Base-by-base conservation (phyloP, 2,888 invertebrate genomes). In the Eupithecia pulchellata region DNA sequence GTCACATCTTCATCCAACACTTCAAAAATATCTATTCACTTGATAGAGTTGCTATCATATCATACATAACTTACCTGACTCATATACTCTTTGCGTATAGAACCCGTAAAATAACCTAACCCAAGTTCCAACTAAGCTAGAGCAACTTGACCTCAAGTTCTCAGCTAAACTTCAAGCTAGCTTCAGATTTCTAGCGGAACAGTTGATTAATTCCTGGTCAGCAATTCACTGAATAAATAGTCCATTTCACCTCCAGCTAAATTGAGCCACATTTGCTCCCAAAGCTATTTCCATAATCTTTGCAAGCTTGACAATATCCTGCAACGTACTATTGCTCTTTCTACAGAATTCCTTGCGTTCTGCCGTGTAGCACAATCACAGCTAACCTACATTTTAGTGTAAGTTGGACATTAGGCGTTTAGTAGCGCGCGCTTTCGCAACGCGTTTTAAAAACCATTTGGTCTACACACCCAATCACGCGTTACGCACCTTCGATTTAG, bases 191-290 rank as follows among this genome's bases (percentile, higher is more conserved):
- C 9, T 4, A 32, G n/a, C 58, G n/a, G 11, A 60, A 60, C 25
- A 52, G 25, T 60, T 60, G n/a, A 32, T 32, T 60, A 8, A 60
- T n/a, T 52, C 25, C 58, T 60, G n/a, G 58, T 60, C 58, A 60
- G 58, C 17, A 58, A n/a, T n/a, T n/a, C 58, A 9, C 58, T 58
- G 30, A n/a, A 58, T 32, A 30, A 58, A 58, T 29, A 57, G 13
- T n/a, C 17, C n/a, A n/a, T 30, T n/a, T 11, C 30, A 30, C 58
- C n/a, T 60, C 9, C 29, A 32, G 58, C 58, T 60, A 60, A 60
- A 60, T 30, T 32, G 30, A 60, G n/a, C 58, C 32, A n/a, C 58
- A n/a, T 30, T 60, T 60, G 29, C 29, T 30, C 17, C 20, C 17
- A 57, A 55, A 57, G 27, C 29, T 29, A 57, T 57, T 52, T 52